A percentile compares a stretch with the other conserved stretches of the same genome.
phyloP scores from a whole-genome alignment of 2,113 vertebrate genomes.

The Peromyscus polionotus region DNA sequence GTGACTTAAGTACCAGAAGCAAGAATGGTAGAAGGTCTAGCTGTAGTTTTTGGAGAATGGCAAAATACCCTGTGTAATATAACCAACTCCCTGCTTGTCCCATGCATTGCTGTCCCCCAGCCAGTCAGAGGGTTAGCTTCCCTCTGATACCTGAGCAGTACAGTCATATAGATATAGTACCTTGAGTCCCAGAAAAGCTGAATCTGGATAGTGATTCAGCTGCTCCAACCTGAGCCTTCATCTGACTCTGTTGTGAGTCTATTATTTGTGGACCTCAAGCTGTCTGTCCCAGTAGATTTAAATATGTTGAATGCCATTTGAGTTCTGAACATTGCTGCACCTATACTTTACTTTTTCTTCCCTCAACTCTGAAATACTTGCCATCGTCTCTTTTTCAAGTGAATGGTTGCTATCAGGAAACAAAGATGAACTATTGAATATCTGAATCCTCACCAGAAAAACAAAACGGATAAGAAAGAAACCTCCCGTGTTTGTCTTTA shows the following conservation, averaged over 20 bases:
- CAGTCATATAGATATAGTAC: background rate
- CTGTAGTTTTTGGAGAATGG: slow-evolving; percentile 33
- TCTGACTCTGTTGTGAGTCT: background rate
- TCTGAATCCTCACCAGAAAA: slow-evolving; percentile 43
- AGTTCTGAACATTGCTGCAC: background rate
- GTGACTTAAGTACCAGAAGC: background rate
- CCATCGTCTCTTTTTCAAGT: slow-evolving; percentile 45
- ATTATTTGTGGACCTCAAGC: background rate
- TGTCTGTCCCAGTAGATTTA: background rate
- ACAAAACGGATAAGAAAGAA: slow-evolving; percentile 1
- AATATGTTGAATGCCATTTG: background rate
- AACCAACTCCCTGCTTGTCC: background rate
- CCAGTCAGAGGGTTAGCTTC: background rate
- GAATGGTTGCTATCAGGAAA: slow-evolving; percentile 2
- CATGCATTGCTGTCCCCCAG: background rate
- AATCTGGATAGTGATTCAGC: background rate
- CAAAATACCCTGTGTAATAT: background rate
- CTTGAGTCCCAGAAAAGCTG: background rate
- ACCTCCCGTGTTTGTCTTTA: slow-evolving; percentile 53
- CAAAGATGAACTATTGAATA: background rate
- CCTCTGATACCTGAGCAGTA: background rate
- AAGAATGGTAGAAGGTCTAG: slow-evolving; percentile 21
- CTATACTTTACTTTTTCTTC: background rate
- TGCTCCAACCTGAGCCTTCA: background rate
- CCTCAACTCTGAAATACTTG: slow-evolving; percentile 32